Evolutionary conservation across 2,797 vertebrate genomes (phyloP).

Genomic region (Gallinago stenura): DNA sequence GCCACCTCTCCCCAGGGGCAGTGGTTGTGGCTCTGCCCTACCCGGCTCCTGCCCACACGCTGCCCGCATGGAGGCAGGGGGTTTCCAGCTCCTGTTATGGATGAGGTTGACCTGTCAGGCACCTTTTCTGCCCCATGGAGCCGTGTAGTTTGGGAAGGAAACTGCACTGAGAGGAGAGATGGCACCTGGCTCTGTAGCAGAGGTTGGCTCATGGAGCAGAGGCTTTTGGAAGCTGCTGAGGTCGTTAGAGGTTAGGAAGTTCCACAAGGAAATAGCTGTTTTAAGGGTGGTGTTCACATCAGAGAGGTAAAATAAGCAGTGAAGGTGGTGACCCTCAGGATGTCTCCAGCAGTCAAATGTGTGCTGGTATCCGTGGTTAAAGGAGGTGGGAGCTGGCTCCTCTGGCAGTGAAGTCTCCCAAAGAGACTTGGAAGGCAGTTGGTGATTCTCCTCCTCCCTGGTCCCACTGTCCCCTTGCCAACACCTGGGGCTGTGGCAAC

Average conservation of each 20-base stretch:
- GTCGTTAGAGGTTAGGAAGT: fast-evolving
- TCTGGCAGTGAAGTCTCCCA: fast-evolving
- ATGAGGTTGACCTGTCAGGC: neutral
- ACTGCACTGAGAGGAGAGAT: fast-evolving
- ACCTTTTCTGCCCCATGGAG: neutral
- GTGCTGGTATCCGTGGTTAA: fast-evolving
- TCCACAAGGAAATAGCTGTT: fast-evolving
- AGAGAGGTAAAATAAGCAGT: neutral
- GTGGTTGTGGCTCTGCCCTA: neutral
- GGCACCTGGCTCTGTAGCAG: neutral
- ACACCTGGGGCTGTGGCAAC: neutral
- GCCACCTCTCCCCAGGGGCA: no score
- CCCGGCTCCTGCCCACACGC: neutral
- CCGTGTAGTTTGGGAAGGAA: neutral
- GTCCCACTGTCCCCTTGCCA: neutral
- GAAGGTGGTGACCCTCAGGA: fast-evolving
- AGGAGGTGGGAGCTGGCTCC: neutral
- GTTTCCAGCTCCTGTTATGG: neutral
- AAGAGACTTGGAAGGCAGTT: neutral
- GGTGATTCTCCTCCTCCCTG: neutral
- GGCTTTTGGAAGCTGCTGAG: neutral
- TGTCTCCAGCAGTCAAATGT: neutral
- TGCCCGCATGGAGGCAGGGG: neutral
- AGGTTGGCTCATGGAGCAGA: neutral
- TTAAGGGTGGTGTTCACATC: neutral